phyloP scores from a whole-genome alignment of 2,797 vertebrate species.

The Falco biarmicus region DNA sequence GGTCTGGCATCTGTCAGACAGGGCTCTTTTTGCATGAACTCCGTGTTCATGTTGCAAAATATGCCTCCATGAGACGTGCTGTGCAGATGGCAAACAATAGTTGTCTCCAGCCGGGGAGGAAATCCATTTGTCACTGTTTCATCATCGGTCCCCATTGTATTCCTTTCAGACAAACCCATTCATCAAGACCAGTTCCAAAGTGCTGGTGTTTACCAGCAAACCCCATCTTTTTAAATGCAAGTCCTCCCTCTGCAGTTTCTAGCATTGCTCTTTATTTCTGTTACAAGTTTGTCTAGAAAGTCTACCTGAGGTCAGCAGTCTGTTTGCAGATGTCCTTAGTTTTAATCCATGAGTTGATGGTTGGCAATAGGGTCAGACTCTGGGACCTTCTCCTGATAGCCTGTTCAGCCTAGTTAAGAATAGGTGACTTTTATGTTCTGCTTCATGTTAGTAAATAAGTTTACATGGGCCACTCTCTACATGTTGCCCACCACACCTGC shows the following conservation, averaged over 20 bases:
- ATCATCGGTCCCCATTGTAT: constrained; percentile 60
- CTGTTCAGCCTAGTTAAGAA: background rate
- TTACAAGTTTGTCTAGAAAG: background rate
- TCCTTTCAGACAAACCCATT: constrained; percentile 54
- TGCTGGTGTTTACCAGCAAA: constrained; percentile 14
- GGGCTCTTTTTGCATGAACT: background rate
- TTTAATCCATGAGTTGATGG: background rate
- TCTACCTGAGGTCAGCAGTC: background rate
- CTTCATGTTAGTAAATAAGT: background rate
- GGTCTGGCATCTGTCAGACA: background rate
- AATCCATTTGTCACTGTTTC: constrained; percentile 63
- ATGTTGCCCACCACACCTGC: background rate
- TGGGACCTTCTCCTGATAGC: background rate
- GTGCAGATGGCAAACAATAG: constrained; percentile 56
- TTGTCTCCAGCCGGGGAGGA: constrained; percentile 29
- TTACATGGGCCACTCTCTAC: background rate
- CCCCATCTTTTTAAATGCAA: background rate
- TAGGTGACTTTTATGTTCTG: background rate
- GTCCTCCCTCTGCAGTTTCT: background rate
- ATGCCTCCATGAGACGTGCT: background rate
- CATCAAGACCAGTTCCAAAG: constrained; percentile 48
- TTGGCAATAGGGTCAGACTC: background rate
- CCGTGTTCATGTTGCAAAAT: background rate
- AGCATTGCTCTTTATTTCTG: background rate
- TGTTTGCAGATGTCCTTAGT: background rate